These are phyloP conservation scores for Drosophila paracracens DNA, from an alignment of 2,888 invertebrate species.

Conservation along the genomic window DNA sequence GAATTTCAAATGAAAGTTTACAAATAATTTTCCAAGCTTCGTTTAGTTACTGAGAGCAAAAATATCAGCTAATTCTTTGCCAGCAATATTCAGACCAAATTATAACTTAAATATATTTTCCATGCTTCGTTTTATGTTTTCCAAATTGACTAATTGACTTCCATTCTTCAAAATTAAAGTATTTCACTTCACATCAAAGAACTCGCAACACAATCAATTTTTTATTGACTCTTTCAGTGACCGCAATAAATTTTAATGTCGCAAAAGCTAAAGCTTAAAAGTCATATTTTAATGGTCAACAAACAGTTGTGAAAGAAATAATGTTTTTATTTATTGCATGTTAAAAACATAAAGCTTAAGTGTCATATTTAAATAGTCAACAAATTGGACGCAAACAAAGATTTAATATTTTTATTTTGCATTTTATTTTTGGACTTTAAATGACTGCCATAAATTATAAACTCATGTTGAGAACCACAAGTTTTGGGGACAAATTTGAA, in stretches of 20 bases:
- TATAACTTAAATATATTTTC: no score
- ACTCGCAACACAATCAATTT: not conserved
- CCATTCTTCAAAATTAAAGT: not conserved
- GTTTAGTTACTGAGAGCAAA: no score
- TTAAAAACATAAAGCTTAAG: not conserved
- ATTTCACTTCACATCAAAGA: not conserved
- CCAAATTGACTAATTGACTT: no score
- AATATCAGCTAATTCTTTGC: no score
- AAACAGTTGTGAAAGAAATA: not conserved
- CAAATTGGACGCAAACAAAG: not conserved
- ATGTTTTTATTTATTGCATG: not conserved
- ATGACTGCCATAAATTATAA: not conserved
- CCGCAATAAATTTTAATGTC: not conserved
- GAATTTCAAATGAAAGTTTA: not conserved
- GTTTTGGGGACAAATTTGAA: not conserved
- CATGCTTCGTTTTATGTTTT: no score
- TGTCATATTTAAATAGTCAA: no score
- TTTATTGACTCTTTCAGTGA: not conserved
- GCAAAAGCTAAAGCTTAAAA: not conserved
- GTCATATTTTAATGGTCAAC: not conserved
- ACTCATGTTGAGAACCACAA: not conserved
- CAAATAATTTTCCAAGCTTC: not conserved
- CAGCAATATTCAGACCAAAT: no score
- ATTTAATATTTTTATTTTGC: not conserved
- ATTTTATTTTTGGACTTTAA: not conserved